Evolutionary conservation across 2,113 vertebrate species (phyloP).

Genomic region (Ptyas mucosa): DNA sequence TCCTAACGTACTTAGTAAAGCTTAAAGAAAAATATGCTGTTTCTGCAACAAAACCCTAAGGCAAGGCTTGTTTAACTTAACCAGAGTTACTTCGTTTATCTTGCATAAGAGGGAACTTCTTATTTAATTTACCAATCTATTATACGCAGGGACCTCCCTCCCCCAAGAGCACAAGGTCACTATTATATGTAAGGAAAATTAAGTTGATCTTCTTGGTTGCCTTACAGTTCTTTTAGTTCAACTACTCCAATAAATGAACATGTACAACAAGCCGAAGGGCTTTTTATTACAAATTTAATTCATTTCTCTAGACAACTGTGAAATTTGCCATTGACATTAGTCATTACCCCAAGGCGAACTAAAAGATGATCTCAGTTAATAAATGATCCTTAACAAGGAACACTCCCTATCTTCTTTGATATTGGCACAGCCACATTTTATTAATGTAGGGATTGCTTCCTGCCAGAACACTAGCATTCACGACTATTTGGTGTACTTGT

Average conservation of each 20-base stretch:
- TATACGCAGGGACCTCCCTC: slow-evolving; percentile 72
- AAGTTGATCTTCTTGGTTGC: slow-evolving; percentile 82
- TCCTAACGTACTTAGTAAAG: slow-evolving; percentile 46
- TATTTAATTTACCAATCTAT: slow-evolving; percentile 80
- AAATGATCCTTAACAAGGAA: slow-evolving; percentile 98
- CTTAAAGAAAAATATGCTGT: slow-evolving; percentile 55
- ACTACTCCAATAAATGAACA: slow-evolving; percentile 90
- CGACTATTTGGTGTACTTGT: slow-evolving; percentile 79
- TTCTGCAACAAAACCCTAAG: slow-evolving; percentile 61
- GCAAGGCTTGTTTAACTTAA: slow-evolving; percentile 69
- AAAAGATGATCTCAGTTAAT: slow-evolving; percentile 99
- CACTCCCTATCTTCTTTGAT: slow-evolving; percentile 80
- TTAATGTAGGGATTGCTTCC: slow-evolving; percentile 79
- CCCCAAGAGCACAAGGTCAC: slow-evolving; percentile 89
- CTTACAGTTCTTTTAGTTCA: slow-evolving; percentile 90
- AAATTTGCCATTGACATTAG: slow-evolving; percentile 99
- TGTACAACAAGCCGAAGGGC: slow-evolving; percentile 94
- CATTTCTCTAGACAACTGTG: slow-evolving; percentile 99
- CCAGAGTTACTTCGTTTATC: slow-evolving; percentile 77
- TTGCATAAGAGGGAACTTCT: slow-evolving; percentile 77
- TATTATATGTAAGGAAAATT: slow-evolving; percentile 86
- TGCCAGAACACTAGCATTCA: slow-evolving; percentile 78
- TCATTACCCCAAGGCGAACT: slow-evolving; percentile 95
- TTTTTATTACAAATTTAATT: slow-evolving; percentile 98
- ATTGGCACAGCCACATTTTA: slow-evolving; percentile 89